Percentiles rank a stretch among this genome's conserved stretches.
Evolutionary conservation across 2,797 vertebrate species (phyloP).

Genomic region (Ctenopoma kingsleyae): DNA sequence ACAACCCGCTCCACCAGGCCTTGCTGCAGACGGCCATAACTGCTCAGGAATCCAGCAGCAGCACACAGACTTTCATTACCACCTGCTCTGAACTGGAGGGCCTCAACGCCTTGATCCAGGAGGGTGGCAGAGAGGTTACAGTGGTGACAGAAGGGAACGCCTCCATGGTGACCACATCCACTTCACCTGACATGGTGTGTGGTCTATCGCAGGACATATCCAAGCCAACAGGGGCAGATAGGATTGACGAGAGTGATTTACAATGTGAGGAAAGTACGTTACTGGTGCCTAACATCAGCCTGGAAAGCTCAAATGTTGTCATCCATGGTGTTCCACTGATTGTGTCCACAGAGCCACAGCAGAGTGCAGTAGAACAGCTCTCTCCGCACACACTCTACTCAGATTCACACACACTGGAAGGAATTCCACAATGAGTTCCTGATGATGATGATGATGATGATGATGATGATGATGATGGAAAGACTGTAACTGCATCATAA

Average conservation of each 20-base stretch:
- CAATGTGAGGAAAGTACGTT: slow-evolving; percentile 59
- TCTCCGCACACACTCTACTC: slow-evolving; percentile 78
- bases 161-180: slow-evolving; percentile 65
- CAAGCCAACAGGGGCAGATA: slow-evolving; percentile 65
- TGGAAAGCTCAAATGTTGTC: slow-evolving; percentile 77
- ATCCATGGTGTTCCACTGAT: slow-evolving; percentile 82
- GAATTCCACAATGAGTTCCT: slow-evolving; percentile 60
- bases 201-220: slow-evolving; percentile 69
- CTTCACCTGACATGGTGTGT: slow-evolving; percentile 68
- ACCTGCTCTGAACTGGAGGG: slow-evolving; percentile 93
- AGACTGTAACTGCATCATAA: slow-evolving; percentile 53
- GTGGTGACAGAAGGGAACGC: slow-evolving; percentile 89
- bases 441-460: not conserved
- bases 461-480: not conserved
- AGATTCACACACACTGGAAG: slow-evolving; percentile 71
- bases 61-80: slow-evolving; percentile 89
- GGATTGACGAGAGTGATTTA: slow-evolving; percentile 40
- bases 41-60: slow-evolving; percentile 73
- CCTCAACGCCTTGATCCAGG: slow-evolving; percentile 93
- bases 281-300: slow-evolving; percentile 75
- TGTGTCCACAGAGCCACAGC: slow-evolving; percentile 69
- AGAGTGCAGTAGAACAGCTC: slow-evolving; percentile 66
- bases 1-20: slow-evolving; percentile 82
- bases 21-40: slow-evolving; percentile 81
- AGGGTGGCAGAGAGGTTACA: slow-evolving; percentile 91